Base-by-base conservation (phyloP, 2,113 vertebrate species). In the human (Homo sapiens) region DNA sequence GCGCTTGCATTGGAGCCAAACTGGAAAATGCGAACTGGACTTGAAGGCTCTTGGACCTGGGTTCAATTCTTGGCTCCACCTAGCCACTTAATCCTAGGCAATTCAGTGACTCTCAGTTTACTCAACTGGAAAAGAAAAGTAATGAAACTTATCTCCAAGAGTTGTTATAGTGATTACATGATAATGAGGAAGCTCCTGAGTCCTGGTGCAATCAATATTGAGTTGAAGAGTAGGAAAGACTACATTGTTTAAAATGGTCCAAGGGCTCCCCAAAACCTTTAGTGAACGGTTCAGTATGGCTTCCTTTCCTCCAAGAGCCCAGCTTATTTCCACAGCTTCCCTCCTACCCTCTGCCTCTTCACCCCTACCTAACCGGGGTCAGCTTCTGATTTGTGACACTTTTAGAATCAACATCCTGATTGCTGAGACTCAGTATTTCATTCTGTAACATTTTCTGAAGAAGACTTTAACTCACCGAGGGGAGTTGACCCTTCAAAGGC, bases 1-100 rank as follows among this genome's bases (percentile, higher is more conserved):
- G 48, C 17, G 45, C 70, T 94, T 38, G 59, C 79, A 32, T 90
- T 32, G 35, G n/a, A 92, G 90, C 79, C 88, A 93, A 95, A 88
- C 40, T 84, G 64, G 64, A 78, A 90, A 95, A 85, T 50, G 55
- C 80, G 84, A 7, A 73, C 57, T 48, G 59, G 48, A 14, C 66
- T 90, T 52, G 70, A 83, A 89, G 78, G 43, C 25, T 45, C 83
- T 84, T 57, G 30, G 66, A 50, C 23, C n/a, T 20, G 8, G 61
- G 48, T 95, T 95, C 61, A 84, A 89, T 70, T 85, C 64, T 78
- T 68, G 61, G 73, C 59, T 96, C 61, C 30, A 50, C 11, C 38
- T 84, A 61, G 25, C 16, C 1, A 8, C 57, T 38, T 70, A 92
- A 72, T 95, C 59, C 18, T 75, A 61, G 61, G 80, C 75, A 96